phyloP scores from a whole-genome alignment of 2,888 invertebrate species.

The Pseudolycoriella hygida region DNA sequence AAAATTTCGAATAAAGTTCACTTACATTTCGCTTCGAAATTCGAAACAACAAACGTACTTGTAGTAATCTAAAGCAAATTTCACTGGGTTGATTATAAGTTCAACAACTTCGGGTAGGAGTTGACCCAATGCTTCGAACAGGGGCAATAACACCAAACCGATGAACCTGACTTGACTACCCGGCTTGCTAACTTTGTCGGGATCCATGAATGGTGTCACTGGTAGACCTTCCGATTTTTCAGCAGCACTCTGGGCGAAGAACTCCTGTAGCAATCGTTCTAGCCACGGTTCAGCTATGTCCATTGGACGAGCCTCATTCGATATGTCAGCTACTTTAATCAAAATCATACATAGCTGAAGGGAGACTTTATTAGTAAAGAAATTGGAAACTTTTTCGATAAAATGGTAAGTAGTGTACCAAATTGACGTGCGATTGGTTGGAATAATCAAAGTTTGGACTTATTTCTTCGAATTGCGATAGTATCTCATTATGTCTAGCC shows the following conservation, averaged over 20 bases:
- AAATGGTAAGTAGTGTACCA: no score
- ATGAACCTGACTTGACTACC: conserved; percentile 73
- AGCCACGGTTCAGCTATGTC: conserved; percentile 71
- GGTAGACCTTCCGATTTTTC: conserved; percentile 68
- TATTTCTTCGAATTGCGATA: conserved; percentile 50
- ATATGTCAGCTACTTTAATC: conserved; percentile 71
- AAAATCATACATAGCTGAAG: conserved; percentile 55
- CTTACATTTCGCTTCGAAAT: not conserved
- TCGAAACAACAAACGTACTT: conserved; percentile 16
- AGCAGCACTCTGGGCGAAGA: conserved; percentile 62
- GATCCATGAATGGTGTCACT: conserved; percentile 74
- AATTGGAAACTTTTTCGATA: no score
- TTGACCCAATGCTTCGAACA: conserved; percentile 61
- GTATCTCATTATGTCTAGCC: conserved; percentile 62
- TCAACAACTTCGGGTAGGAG: conserved; percentile 54
- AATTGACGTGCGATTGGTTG: conserved; percentile 50
- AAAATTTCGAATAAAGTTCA: not conserved
- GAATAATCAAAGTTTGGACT: conserved; percentile 46
- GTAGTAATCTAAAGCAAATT: conserved; percentile 29
- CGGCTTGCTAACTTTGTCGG: conserved; percentile 68
- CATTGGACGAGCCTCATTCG: conserved; percentile 67
- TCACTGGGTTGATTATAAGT: conserved; percentile 28
- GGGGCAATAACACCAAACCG: conserved; percentile 58
- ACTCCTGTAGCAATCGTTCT: conserved; percentile 49
- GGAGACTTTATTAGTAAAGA: not conserved